Conservation (phyloP, 2,797 vertebrate genomes). For the Lacerta agilis region DNA sequence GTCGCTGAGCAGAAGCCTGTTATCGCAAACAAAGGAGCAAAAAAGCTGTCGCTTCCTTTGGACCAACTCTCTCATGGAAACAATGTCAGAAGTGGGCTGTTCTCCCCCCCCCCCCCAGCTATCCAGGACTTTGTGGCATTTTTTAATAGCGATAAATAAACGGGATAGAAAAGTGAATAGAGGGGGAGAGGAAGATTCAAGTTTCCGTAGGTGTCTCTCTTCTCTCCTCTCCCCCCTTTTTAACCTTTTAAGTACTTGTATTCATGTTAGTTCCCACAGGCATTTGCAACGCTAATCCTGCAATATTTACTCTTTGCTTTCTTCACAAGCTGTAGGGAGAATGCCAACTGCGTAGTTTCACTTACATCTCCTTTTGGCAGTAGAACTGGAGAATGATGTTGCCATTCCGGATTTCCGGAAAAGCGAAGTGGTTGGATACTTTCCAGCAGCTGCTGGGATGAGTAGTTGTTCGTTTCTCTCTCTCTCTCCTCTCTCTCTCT, state of each 20-base stretch:
- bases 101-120: background rate
- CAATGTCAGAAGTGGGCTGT: constrained; percentile 43
- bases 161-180: constrained; percentile 9
- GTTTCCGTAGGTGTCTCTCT: background rate
- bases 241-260: background rate
- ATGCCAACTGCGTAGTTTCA: constrained; percentile 16
- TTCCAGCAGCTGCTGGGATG: constrained; percentile 40
- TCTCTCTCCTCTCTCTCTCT: background rate
- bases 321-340: background rate
- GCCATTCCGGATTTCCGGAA: constrained; percentile 49
- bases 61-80: constrained; percentile 55
- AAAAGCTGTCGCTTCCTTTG: constrained; percentile 56
- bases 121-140: background rate
- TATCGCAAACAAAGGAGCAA: constrained; percentile 67
- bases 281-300: constrained; percentile 40
- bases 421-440: constrained; percentile 34
- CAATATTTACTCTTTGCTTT: constrained; percentile 29
- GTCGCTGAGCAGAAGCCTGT: constrained; percentile 62
- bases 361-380: constrained; percentile 21
- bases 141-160: background rate
- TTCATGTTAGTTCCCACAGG: background rate
- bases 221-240: background rate
- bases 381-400: constrained; percentile 15
- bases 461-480: background rate
- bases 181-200: too few relatives aligned